Evolutionary conservation across 2,113 vertebrate species (phyloP), one percentile per base, ranked within the genome.

Genomic region (Triplophysa rosa): DNA sequence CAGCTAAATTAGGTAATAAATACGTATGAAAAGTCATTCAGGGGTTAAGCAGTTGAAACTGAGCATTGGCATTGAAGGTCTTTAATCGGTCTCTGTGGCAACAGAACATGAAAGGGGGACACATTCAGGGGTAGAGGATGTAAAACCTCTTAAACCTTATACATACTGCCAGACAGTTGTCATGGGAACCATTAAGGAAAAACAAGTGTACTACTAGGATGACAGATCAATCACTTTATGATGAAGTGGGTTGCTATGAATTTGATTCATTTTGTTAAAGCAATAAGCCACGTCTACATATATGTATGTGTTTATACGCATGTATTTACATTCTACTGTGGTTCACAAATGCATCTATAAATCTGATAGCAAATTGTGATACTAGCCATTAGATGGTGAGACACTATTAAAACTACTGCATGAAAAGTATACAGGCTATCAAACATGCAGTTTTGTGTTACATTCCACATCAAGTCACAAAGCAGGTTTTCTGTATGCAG

Each of bases 151-250:
- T n/a, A 17, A 62, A 61, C 26, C 33, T n/a, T 10, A 68, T 3
- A 80, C 58, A 82, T 59, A 76, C 47, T 54, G 17, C 49, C 37
- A 72, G 68, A 67, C 52, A 47, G 83, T 80, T 78, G 67, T 69
- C 79, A 85, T 37, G 84, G 82, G 45, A 80, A 86, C 80, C 47
- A 75, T 8, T 9, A 19, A 65, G 29, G 23, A 73, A 77, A n/a
- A 78, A 62, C 77, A 47, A 65, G 12, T 56, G 17, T 16, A 5
- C 12, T 23, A 17, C 68, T 19, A 3, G 37, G 45, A 63, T 24
- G 45, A 37, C 59, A 72, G 24, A 79, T 5, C 58, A 49, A 54
- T 67, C 17, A n/a, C 66, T 40, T 21, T 8, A 71, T n/a, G 49
- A 26, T 16, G 47, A 47, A 45, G 56, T 14, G 19, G 8, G 2